Percentiles rank a stretch among this genome's conserved stretches.
These are phyloP conservation scores for Orthosia gracilis DNA, from an alignment of 2,888 invertebrate genomes.

Conservation along the genomic window DNA sequence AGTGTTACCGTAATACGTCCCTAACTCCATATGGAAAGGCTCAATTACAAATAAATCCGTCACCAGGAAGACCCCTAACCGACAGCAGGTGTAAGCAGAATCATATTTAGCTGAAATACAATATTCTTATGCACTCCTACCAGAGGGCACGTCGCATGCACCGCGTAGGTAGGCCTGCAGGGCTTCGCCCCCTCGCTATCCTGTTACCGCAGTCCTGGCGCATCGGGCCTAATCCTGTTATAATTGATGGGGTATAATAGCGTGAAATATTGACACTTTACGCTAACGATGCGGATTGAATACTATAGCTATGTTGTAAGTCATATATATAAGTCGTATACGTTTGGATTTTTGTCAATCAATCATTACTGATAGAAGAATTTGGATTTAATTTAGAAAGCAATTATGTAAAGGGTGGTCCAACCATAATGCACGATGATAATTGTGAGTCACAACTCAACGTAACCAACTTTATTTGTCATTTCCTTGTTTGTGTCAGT, in stretches of 20 bases:
- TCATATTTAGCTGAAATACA: conserved; percentile 54
- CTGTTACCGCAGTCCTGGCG: conserved; percentile 76
- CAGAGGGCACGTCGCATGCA: conserved; percentile 44
- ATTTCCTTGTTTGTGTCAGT: too few relatives aligned
- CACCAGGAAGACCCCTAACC: conserved; percentile 47
- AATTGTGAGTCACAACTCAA: too few relatives aligned
- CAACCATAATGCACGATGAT: too few relatives aligned
- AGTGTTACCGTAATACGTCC: conserved; percentile 4
- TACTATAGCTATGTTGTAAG: neutral
- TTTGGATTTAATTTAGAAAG: too few relatives aligned
- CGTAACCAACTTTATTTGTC: too few relatives aligned
- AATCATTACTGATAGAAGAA: too few relatives aligned
- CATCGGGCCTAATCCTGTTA: conserved; percentile 78
- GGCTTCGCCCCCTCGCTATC: conserved; percentile 79
- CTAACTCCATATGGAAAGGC: neutral
- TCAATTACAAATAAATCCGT: conserved; percentile 22
- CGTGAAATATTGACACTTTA: conserved; percentile 44
- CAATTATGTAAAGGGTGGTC: too few relatives aligned
- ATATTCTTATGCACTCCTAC: conserved; percentile 47
- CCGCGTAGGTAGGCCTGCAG: conserved; percentile 56
- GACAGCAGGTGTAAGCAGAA: conserved; percentile 45
- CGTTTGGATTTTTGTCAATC: too few relatives aligned
- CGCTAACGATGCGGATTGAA: conserved; percentile 10
- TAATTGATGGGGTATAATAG: conserved; percentile 52
- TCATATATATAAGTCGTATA: neutral